These are phyloP conservation scores for Potorous gilbertii DNA, from an alignment of 2,797 vertebrate species.

Conservation along the genomic window DNA sequence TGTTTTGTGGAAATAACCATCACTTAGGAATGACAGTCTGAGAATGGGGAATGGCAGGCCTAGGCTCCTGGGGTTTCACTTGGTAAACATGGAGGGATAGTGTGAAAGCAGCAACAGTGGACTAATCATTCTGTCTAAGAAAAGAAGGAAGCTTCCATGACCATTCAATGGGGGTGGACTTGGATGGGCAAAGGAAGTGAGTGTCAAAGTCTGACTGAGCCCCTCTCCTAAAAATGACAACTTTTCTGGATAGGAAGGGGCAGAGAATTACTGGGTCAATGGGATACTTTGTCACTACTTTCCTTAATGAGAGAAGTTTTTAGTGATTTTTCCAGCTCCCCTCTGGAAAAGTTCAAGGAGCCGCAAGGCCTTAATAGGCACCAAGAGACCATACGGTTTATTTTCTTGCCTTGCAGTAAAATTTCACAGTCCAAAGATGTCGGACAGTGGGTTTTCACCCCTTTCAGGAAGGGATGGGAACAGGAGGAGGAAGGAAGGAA, in stretches of 20 bases:
- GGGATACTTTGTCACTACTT: neutral
- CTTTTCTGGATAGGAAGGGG: neutral
- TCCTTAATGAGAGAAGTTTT: neutral
- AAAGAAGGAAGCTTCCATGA: neutral
- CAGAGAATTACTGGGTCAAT: neutral
- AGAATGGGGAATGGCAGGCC: slow-evolving; percentile 47
- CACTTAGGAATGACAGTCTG: neutral
- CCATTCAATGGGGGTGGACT: neutral
- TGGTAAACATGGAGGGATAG: neutral
- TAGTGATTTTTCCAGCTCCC: neutral
- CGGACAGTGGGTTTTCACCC: neutral
- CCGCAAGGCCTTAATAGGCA: neutral
- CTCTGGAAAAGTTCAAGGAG: neutral
- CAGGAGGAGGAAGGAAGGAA: neutral
- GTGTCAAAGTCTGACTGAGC: neutral
- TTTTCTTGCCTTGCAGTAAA: neutral
- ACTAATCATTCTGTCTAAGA: neutral
- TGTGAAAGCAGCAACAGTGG: neutral
- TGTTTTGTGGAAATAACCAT: slow-evolving; percentile 47
- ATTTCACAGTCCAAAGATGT: neutral
- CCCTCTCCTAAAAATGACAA: neutral
- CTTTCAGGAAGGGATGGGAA: neutral
- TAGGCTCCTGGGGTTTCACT: slow-evolving; percentile 24
- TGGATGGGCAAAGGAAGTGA: neutral
- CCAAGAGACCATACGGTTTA: neutral